Evolutionary conservation across 2,113 vertebrate species (phyloP), one percentile per base, ranked within the genome.

Genomic region (Ophthalmotilapia sp.): DNA sequence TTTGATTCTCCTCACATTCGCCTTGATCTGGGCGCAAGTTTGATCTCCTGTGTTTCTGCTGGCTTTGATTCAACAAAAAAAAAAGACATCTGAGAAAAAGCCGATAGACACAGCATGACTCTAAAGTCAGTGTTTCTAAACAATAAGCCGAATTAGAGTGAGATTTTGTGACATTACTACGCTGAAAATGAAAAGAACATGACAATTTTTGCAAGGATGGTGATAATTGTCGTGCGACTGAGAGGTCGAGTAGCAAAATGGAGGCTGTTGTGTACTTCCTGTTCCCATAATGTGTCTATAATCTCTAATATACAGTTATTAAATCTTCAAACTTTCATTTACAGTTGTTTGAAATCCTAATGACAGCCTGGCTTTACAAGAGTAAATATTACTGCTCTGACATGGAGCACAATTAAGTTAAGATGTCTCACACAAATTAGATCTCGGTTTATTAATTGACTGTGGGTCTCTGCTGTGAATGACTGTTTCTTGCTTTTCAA

Each of bases 21-120:
- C 88, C 82, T 93, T 94, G 86, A 94, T 94, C 84, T 88, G 40
- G 68, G 81, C 56, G 4, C 82, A 49, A 12, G 88, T 82, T 90
- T 90, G 90, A 93, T 92, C 82, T 81, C 45, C 6, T 23, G 19
- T 54, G 45, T 89, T 86, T 93, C 81, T 87, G 36, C 60, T 33
- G 4, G 79, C 84, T 79, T 75, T 90, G 79, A 87, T 83, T 90
- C 38, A 87, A 77, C 65, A 36, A 40, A 82, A 89, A 87, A 87
- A 54, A 84, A 2, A 38, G 33, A 80, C 56, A 79, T 75, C 81
- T 68, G 60, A 88, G 79, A 81, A 82, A 70, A 33, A 80, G 40
- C 53, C 13, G 14, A 70, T 5, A 29, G 45, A 53, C 45, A 23
- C 62, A 14, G 42, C 5, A 5, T 45, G 85, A 80, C 17, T 73